Evolutionary conservation across 2,113 vertebrate genomes (phyloP).

Genomic region (Diphyllodes magnificus): DNA sequence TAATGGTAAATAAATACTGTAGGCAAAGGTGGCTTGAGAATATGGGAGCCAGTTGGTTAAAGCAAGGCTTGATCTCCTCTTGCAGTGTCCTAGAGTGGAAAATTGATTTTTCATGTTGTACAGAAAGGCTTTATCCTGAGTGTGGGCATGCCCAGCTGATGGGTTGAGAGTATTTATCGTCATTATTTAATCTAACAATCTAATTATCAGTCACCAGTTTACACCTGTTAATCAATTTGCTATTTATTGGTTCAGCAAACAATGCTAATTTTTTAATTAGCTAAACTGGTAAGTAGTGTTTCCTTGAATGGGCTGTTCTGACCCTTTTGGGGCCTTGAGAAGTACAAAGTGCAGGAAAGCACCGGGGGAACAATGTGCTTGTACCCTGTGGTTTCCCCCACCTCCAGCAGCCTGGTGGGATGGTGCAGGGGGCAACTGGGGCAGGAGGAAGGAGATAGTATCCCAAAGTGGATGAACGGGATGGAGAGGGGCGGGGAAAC

Average conservation of each 20-base stretch:
- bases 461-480: background rate
- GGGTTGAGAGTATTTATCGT: background rate
- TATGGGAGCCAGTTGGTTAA: background rate
- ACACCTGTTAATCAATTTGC: background rate
- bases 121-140: background rate
- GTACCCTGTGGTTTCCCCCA: rapidly evolving
- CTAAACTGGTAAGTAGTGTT: background rate
- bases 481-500: background rate
- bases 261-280: background rate
- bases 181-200: background rate
- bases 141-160: background rate
- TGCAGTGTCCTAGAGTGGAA: background rate
- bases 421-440: rapidly evolving
- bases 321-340: background rate
- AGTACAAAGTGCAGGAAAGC: background rate
- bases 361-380: rapidly evolving
- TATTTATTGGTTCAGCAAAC: background rate
- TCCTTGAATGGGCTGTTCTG: background rate
- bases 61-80: background rate
- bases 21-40: background rate
- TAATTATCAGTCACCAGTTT: background rate
- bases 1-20: background rate
- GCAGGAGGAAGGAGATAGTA: background rate
- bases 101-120: background rate
- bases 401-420: background rate